A percentile compares a stretch with the other conserved stretches of the same genome.
phyloP scores from a whole-genome alignment of 2,113 vertebrate species.

The Nycticorax nycticorax region DNA sequence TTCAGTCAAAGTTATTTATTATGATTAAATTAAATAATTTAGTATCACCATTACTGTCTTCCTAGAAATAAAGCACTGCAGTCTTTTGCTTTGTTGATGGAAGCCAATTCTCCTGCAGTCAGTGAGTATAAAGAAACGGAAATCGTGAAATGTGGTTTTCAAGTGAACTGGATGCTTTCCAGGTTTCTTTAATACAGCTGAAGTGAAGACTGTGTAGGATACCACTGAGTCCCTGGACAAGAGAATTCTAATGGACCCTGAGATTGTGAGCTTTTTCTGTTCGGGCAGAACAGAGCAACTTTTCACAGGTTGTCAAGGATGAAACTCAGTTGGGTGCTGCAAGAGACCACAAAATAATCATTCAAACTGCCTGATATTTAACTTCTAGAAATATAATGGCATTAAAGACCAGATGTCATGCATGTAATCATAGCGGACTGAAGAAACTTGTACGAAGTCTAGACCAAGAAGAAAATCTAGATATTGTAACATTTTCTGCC shows the following conservation, averaged over 20 bases:
- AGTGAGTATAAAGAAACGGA: background rate
- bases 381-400: background rate
- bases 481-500: background rate
- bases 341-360: conserved; percentile 16
- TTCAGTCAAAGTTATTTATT: background rate
- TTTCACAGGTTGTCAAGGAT: conserved; percentile 7
- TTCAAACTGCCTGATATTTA: conserved; percentile 22
- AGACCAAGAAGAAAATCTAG: background rate
- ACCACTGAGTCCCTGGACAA: background rate
- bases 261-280: conserved; percentile 14
- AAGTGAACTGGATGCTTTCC: conserved; percentile 16
- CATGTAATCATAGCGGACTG: background rate
- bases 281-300: conserved; percentile 17
- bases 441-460: background rate
- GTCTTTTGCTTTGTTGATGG: background rate
- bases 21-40: background rate
- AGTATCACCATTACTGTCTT: background rate
- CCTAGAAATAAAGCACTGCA: background rate
- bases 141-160: background rate
- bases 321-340: conserved; percentile 17
- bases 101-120: background rate
- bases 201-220: background rate
- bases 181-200: conserved; percentile 6
- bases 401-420: background rate
- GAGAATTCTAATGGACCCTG: conserved; percentile 28